Base-by-base conservation (phyloP, 2,113 vertebrate species). In the Podocnemis expansa region DNA sequence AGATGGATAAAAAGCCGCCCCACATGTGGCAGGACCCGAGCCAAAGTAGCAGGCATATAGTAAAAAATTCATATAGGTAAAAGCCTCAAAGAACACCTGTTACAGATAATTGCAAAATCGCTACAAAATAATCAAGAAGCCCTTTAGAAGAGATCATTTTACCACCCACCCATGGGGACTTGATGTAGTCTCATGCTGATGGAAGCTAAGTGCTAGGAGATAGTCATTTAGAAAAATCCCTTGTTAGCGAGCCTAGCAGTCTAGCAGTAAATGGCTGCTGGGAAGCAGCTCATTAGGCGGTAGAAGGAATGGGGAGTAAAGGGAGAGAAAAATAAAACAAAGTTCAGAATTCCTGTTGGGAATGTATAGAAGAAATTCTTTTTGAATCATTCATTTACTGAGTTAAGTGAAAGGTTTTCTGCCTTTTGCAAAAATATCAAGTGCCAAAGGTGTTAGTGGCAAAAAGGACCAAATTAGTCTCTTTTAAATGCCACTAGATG, bases 91-190 rank as follows among this genome's bases (percentile, higher is more conserved):
- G 51, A 88, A 90, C 90, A 84, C n/a, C 75, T 70, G 58, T 58
- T 63, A 41, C 0, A 85, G 82, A 85, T 55, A 78, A 84, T 80
- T 91, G 86, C 75, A 87, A 82, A 94, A 83, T 22, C 45, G 84
- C 89, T 82, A 90, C 16, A 87, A 85, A 93, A 95, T 93, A 84
- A 80, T 85, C 78, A 90, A 88, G 96, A 88, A 96, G 90, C 13
- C 2, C 10, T 55, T 84, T 11, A 92, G 86, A 38, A 91, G 52
- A 56, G 93, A 91, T 81, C 94, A 49, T 76, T 97, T 96, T 43
- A 70, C 80, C 21, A 84, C 38, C 45, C 78, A 94, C 90, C 49
- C 38, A 78, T 24, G 0, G 1, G 70, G 90, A 93, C 90, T 76
- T 51, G 91, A 92, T 91, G 27, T 70, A 93, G 91, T 55, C 27